phyloP scores from a whole-genome alignment of 2,888 invertebrate species.

The Drosophila meridionalis region DNA sequence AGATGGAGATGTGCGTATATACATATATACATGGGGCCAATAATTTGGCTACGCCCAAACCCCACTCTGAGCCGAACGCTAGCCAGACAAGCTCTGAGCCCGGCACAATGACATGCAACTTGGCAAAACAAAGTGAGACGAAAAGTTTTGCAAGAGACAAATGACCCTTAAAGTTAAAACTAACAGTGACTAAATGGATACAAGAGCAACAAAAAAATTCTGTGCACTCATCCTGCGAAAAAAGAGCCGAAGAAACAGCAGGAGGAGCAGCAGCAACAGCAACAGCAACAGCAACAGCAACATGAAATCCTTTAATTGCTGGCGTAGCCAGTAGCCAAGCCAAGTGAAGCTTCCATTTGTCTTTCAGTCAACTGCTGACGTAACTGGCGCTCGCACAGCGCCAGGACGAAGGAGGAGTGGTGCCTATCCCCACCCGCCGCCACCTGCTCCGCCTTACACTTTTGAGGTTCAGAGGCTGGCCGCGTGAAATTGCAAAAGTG shows the following conservation, averaged over 20 bases:
- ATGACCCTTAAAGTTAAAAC: slow-evolving; percentile 78
- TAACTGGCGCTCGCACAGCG: slow-evolving; percentile 21
- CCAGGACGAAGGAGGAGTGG: neutral
- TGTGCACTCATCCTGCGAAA: slow-evolving; percentile 31
- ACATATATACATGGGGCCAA: slow-evolving; percentile 24
- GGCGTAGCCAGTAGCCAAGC: slow-evolving; percentile 71
- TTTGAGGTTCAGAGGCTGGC: slow-evolving; percentile 46
- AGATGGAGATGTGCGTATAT: neutral
- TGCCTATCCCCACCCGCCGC: neutral
- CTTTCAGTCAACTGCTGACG: slow-evolving; percentile 68
- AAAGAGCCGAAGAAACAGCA: neutral
- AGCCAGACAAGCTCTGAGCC: slow-evolving; percentile 22
- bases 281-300: slow-evolving; percentile 48
- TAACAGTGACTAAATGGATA: slow-evolving; percentile 76
- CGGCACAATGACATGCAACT: slow-evolving; percentile 71
- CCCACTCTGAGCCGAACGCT: neutral
- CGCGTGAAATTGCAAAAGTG: slow-evolving; percentile 81
- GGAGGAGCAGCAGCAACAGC: slow-evolving; percentile 11
- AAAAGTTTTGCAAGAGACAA: slow-evolving; percentile 77
- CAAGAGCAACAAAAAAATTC: slow-evolving; percentile 51
- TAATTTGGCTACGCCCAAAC: slow-evolving; percentile 41
- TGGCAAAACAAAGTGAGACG: slow-evolving; percentile 72
- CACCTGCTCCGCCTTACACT: neutral
- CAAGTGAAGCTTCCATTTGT: slow-evolving; percentile 79
- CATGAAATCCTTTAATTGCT: slow-evolving; percentile 83